Conservation (phyloP, 2,888 invertebrate genomes). For the Amiota mariae region DNA sequence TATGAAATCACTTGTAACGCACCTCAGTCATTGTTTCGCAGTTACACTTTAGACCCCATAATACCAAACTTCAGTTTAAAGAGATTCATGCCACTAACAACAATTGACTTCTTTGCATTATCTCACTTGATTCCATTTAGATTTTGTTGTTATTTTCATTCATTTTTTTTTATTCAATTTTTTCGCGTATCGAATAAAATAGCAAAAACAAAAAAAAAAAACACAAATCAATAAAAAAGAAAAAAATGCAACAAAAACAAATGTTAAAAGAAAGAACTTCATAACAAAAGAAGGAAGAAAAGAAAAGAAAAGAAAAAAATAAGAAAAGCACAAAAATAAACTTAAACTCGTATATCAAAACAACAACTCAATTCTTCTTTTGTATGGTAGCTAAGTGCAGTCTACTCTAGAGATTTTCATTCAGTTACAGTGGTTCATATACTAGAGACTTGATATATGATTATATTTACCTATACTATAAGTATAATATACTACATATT, state of each 20-base stretch:
- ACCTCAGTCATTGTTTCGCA: not conserved
- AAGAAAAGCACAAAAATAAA: too few relatives aligned
- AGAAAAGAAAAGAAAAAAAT: not conserved
- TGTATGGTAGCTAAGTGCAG: not conserved
- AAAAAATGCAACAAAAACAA: not conserved
- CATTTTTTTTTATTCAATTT: not conserved
- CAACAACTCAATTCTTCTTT: constrained; percentile 14
- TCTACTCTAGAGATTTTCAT: not conserved
- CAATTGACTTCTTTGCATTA: not conserved
- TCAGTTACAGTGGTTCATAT: not conserved
- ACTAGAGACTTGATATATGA: not conserved
- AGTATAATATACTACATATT: too few relatives aligned
- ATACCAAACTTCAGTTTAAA: not conserved
- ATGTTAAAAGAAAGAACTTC: not conserved
- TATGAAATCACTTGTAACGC: constrained; percentile 23
- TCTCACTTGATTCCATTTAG: not conserved
- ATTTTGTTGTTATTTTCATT: too few relatives aligned
- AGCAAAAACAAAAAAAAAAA: not conserved
- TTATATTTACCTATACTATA: too few relatives aligned
- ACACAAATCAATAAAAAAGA: constrained; percentile 12
- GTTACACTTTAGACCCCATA: not conserved
- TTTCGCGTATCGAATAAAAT: constrained; percentile 17
- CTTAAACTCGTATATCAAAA: not conserved
- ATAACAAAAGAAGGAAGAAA: not conserved
- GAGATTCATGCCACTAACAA: too few relatives aligned